Conservation (phyloP, 2,888 invertebrate genomes). For the Nemotelus pantherinus region DNA sequence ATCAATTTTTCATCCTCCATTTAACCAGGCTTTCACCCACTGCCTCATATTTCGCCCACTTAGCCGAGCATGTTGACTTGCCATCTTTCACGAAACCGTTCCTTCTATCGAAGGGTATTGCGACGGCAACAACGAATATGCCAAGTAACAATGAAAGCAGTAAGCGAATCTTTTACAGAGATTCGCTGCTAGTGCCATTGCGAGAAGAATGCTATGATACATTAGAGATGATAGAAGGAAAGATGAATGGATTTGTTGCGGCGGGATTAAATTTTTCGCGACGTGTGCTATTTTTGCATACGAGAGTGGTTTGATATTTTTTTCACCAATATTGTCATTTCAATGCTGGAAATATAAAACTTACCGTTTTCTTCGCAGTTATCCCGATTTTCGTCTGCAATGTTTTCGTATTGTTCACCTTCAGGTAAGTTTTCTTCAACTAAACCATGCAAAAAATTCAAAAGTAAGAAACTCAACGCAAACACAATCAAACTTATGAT, state of each 20-base stretch:
- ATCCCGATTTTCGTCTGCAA: too few relatives aligned
- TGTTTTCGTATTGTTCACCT: slow-evolving; percentile 10
- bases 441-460: slow-evolving; percentile 34
- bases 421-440: slow-evolving; percentile 30
- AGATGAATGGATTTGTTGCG: slow-evolving; percentile 6
- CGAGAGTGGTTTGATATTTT: neutral
- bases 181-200: too few relatives aligned
- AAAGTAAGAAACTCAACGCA: neutral
- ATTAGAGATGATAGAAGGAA: too few relatives aligned
- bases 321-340: neutral
- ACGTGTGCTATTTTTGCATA: neutral
- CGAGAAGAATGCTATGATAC: too few relatives aligned
- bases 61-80: neutral
- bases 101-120: neutral
- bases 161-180: neutral
- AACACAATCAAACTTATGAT: neutral
- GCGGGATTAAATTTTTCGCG: neutral
- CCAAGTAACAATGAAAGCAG: neutral
- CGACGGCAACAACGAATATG: neutral
- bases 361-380: too few relatives aligned
- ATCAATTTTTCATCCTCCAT: slow-evolving; percentile 51
- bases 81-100: slow-evolving; percentile 21
- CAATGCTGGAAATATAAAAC: too few relatives aligned
- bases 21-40: slow-evolving; percentile 41
- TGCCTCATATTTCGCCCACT: neutral